A percentile compares a stretch with the other conserved stretches of the same genome.
Evolutionary conservation across 2,113 vertebrate species (phyloP).

Genomic region (Nothobranchius furzeri): DNA sequence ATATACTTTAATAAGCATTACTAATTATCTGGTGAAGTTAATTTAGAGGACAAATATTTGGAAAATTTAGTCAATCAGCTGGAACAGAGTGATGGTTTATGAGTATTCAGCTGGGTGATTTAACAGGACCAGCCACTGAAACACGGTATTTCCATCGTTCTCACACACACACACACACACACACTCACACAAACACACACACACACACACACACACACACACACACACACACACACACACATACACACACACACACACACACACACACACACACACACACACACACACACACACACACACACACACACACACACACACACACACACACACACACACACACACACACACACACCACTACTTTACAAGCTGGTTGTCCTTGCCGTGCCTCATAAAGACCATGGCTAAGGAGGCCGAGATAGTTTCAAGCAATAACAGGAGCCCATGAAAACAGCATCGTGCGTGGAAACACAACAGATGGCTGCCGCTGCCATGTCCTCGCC

Average conservation of each 20-base stretch:
- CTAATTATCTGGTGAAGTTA: conserved; percentile 22
- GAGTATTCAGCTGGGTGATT: conserved; percentile 61
- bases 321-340: conserved; percentile 23
- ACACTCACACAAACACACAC: conserved; percentile 10
- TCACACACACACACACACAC: conserved; percentile 12
- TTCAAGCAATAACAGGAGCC: conserved; percentile 68
- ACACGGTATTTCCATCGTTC: conserved; percentile 24
- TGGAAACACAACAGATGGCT: conserved; percentile 71
- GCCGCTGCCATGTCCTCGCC: conserved; percentile 44
- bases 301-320: conserved; percentile 31
- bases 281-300: conserved; percentile 13
- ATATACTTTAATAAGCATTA: conserved; percentile 20
- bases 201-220: conserved; percentile 31
- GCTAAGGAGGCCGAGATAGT: conserved; percentile 56
- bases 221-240: conserved; percentile 23
- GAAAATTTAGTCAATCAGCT: conserved; percentile 41
- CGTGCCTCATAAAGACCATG: conserved; percentile 64
- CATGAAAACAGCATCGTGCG: conserved; percentile 53
- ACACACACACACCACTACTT: conserved; percentile 56
- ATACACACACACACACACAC: conserved; percentile 51
- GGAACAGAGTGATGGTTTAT: conserved; percentile 51
- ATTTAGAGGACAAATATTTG: conserved; percentile 49
- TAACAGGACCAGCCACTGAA: conserved; percentile 59
- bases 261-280: conserved; percentile 17
- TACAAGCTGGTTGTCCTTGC: conserved; percentile 70